phyloP scores from a whole-genome alignment of 2,888 invertebrate genomes.

The Gnatocerus cornutus region DNA sequence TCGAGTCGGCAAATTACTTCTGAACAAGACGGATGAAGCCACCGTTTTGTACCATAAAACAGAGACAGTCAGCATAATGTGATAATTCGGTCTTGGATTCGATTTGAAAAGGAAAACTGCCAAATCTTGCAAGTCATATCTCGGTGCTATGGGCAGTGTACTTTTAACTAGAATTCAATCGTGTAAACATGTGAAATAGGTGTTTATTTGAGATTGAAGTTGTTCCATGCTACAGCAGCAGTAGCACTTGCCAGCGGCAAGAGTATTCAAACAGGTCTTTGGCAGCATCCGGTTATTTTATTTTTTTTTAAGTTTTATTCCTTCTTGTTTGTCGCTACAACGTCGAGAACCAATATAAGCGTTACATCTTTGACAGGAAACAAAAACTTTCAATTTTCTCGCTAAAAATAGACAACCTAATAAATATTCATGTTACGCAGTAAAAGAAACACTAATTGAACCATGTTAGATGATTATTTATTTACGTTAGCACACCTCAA shows the following conservation, averaged over 20 bases:
- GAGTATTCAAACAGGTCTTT: slow-evolving; percentile 50
- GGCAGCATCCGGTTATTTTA: slow-evolving; percentile 52
- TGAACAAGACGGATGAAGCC: slow-evolving; percentile 57
- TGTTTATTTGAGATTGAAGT: slow-evolving; percentile 43
- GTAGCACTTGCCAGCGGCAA: slow-evolving; percentile 43
- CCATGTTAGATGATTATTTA: slow-evolving; percentile 22
- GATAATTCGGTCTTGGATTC: slow-evolving; percentile 14
- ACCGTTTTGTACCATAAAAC: slow-evolving; percentile 14
- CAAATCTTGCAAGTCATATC: slow-evolving; percentile 22
- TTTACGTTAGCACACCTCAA: slow-evolving; percentile 15
- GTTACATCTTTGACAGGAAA: slow-evolving; percentile 20
- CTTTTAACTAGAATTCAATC: slow-evolving; percentile 10
- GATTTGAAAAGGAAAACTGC: slow-evolving; percentile 5
- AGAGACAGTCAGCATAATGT: slow-evolving; percentile 13
- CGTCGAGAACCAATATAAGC: slow-evolving; percentile 8
- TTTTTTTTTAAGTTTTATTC: slow-evolving; percentile 44
- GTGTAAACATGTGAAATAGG: slow-evolving; percentile 25
- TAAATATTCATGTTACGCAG: slow-evolving; percentile 22
- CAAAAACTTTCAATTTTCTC: slow-evolving; percentile 13
- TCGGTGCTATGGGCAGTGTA: not conserved
- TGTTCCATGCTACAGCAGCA: slow-evolving; percentile 28
- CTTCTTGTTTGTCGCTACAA: slow-evolving; percentile 39
- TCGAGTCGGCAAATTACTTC: slow-evolving; percentile 63
- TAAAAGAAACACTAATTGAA: slow-evolving; percentile 24
- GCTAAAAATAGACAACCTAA: slow-evolving; percentile 16